phyloP scores from a whole-genome alignment of 2,888 invertebrate species.

The Clistopyga incitator region DNA sequence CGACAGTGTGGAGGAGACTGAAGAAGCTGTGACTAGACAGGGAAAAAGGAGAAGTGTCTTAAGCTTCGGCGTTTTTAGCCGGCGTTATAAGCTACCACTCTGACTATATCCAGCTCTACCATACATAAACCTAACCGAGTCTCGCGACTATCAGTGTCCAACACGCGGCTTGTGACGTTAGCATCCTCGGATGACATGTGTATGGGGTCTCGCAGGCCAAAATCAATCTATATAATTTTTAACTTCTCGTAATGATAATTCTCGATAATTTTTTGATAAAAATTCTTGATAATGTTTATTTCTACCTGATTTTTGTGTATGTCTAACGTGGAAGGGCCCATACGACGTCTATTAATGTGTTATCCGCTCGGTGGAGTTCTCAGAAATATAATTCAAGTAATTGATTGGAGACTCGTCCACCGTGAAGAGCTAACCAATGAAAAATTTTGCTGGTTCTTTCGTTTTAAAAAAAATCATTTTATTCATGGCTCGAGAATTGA shows the following conservation, averaged over 20 bases:
- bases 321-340: too few species aligned
- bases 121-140: background rate
- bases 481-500: background rate
- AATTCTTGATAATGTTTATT: too few species aligned
- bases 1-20: slow-evolving; percentile 5
- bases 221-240: background rate
- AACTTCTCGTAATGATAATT: too few species aligned
- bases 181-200: background rate
- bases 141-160: slow-evolving; percentile 27
- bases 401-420: background rate
- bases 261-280: too few species aligned
- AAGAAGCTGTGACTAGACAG: slow-evolving; percentile 19
- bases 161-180: slow-evolving; percentile 19
- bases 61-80: slow-evolving; percentile 32
- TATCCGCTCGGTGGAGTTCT: too few species aligned
- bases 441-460: background rate
- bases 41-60: slow-evolving; percentile 36
- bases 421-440: background rate
- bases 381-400: background rate
- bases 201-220: background rate
- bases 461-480: background rate
- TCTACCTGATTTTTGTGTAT: too few species aligned
- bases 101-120: slow-evolving; percentile 21
- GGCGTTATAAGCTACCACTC: slow-evolving; percentile 23
- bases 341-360: too few species aligned